Base-by-base conservation (phyloP, 2,888 invertebrate genomes). In the Hoplodrina blanda region DNA sequence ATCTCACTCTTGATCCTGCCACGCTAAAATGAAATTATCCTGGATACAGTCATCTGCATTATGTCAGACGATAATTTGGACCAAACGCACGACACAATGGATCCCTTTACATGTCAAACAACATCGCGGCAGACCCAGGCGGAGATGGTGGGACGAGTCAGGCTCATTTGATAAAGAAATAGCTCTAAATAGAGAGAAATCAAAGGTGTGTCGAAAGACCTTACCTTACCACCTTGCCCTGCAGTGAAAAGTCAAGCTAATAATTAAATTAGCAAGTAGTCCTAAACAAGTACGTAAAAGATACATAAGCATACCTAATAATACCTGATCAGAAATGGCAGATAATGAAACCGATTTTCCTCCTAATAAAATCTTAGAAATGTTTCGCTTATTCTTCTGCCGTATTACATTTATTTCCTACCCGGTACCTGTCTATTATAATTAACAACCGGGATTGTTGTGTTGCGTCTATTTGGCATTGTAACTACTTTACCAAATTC, bases 401-500 rank as follows among this genome's bases (percentile, higher is more conserved):
- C 5, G 7, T n/a, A 25, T 46, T n/a, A 60, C 46, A 15, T 46
- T 46, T 46, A 60, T 25, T n/a, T n/a, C 37, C 49, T 57, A 46
- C 59, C 17, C 20, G 33, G 10, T 41, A 41, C 41, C 11, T 56
- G 7, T 33, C 41, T 20, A 20, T 50, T 60, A 30, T n/a, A 20
- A 50, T 52, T 20, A 52, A 63, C 30, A 25, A 25, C 54, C 20
- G 55, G 33, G 11, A 19, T 41, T 64, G 33, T 44, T 44, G 30
- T 55, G 17, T 49, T 8, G 10, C 41, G 11, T 49, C 15, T 25
- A 64, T 64, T 74, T 74, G 75, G 75, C 75, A 54, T 17, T 55
- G 44, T 56, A 33, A 33, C 50, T 55, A 75, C 17, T 44, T 44
- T 41, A 41, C 41, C 37, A 54, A 3, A 75, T 50, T 75, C 62